Base-by-base conservation (phyloP, 2,797 vertebrate species). In the Sebastes diploproa region DNA sequence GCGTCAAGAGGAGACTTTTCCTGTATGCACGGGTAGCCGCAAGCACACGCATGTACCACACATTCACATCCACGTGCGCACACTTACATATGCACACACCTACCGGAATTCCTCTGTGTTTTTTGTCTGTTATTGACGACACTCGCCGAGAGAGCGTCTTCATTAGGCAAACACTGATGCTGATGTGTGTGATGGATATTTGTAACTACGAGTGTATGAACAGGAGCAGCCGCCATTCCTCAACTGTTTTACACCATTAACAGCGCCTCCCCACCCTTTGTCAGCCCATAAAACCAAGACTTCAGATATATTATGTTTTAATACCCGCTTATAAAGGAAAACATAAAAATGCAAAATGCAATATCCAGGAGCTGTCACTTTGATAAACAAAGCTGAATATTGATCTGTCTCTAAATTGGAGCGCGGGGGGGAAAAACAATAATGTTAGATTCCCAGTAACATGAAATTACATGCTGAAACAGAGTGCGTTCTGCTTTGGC, bases 351-450 rank as follows among this genome's bases (percentile, higher is more conserved):
- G 95, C 93, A 96, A 96, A 96, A 95, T 92, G 95, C 93, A 96
- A 96, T 96, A 96, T 96, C 94, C 91, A 93, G 89, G 92, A 93
- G 92, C 93, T 93, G 95, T 95, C 95, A 95, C 92, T 94, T 94
- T 95, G 95, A 96, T 96, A 96, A 96, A 96, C 96, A 96, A 96
- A 96, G 95, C 95, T 78, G 93, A 95, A 96, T 96, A 96, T 96
- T 96, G 95, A 96, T 96, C 93, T 94, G 85, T 93, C 94, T 94
- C 92, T 91, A 96, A 96, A 96, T 95, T 95, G 95, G 94, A 94
- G 92, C 73, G 69, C 56, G 86, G 88, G 93, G 87, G 90, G 81
- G 77, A 76, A 86, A 91, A 91, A 92, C 95, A 96, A 96, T 96
- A 96, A 95, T 94, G 94, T 94, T 94, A 93, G 94, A 95, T 95